Conservation (phyloP, 2,888 invertebrate species). For the Osmoderma eremita region DNA sequence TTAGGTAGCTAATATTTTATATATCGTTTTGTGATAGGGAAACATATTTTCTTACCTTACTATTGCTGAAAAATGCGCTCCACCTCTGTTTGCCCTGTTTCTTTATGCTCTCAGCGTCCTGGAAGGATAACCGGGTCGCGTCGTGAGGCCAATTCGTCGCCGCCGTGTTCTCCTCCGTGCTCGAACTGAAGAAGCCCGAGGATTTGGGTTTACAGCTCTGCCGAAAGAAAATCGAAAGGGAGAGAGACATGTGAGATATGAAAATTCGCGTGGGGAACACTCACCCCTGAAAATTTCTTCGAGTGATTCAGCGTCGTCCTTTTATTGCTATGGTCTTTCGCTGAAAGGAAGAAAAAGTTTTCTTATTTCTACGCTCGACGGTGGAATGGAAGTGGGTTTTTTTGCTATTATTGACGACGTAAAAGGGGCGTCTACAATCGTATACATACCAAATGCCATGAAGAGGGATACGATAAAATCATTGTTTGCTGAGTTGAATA, state of each 20-base stretch:
- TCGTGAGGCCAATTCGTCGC: constrained; percentile 58
- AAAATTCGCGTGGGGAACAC: constrained; percentile 43
- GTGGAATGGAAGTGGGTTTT: too few relatives aligned
- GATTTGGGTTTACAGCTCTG: constrained; percentile 59
- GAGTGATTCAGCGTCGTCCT: constrained; percentile 59
- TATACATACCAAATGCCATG: too few relatives aligned
- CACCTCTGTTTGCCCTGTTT: constrained; percentile 74
- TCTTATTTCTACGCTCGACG: too few relatives aligned
- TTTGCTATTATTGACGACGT: too few relatives aligned
- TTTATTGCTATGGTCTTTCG: constrained; percentile 60
- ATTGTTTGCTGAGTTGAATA: too few relatives aligned
- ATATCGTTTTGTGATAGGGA: too few relatives aligned
- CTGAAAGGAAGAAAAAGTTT: constrained; percentile 51
- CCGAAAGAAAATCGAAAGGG: constrained; percentile 14
- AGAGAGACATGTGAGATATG: too few relatives aligned
- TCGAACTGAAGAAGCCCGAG: constrained; percentile 61
- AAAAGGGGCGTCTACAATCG: too few relatives aligned
- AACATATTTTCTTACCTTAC: constrained; percentile 62
- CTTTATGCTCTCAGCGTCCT: constrained; percentile 58
- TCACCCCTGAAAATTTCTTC: constrained; percentile 64
- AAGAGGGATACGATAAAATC: too few relatives aligned
- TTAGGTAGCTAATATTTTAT: too few relatives aligned
- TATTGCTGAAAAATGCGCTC: constrained; percentile 77
- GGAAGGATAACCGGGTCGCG: constrained; percentile 45
- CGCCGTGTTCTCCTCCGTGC: constrained; percentile 59